These are phyloP conservation scores for Yponomeuta cagnagella DNA, from an alignment of 2,888 invertebrate species.

Conservation along the genomic window DNA sequence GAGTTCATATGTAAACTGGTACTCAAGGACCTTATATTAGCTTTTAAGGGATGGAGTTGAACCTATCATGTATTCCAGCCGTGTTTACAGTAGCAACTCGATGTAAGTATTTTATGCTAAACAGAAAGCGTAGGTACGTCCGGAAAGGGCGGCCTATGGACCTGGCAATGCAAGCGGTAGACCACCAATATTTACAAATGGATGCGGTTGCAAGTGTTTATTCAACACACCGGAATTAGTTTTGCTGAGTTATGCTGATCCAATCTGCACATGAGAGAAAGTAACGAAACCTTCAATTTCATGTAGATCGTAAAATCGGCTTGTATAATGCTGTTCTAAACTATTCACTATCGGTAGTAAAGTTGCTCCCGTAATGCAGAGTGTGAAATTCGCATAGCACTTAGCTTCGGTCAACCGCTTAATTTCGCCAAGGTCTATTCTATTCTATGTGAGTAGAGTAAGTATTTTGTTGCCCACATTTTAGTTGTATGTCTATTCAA, in stretches of 20 bases:
- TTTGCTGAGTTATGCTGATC: background rate
- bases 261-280: background rate
- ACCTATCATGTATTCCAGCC: background rate
- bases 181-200: slow-evolving; percentile 2
- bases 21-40: background rate
- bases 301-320: background rate
- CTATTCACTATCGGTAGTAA: background rate
- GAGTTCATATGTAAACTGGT: background rate
- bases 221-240: background rate
- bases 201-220: background rate
- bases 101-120: slow-evolving; percentile 8
- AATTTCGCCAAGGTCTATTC: slow-evolving; percentile 2
- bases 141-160: background rate
- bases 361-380: background rate
- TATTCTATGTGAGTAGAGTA: background rate
- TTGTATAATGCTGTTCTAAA: background rate
- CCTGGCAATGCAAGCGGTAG: background rate
- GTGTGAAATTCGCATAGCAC: background rate
- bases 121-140: background rate
- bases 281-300: background rate
- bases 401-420: slow-evolving; percentile 5
- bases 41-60: background rate
- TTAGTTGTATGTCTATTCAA: background rate
- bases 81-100: slow-evolving; percentile 4
- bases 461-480: background rate